Evolutionary conservation across 1,140 invertebrate genomes (phyloP), one percentile per base, ranked within the genome.

Genomic region (Archivesica marissinica): DNA sequence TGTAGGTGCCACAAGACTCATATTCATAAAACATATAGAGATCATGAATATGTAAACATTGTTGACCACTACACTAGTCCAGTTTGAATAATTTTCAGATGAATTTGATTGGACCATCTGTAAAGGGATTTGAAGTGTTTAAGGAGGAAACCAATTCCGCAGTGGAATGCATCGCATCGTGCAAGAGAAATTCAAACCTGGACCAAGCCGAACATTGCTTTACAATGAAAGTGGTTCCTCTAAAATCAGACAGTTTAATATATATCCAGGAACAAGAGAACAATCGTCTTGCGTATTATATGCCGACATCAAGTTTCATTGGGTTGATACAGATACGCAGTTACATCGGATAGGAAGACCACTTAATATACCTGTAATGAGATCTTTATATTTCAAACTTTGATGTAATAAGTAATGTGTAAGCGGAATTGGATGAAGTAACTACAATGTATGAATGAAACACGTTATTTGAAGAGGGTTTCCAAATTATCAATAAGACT

Each of bases 91-190:
- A 68, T 44, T 68, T 68, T 44, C 64, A 68, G 64, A 44, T 68
- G 64, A 68, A 68, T 44, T 68, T 68, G 39, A 23, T 44, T 23
- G 64, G 64, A 68, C 64, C 64, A 44, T 25, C 64, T 47, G 15
- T 68, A 2, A 47, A 23, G 13, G 64, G 64, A 25, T 44, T 68
- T 41, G 64, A 68, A 15, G 23, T 68, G 23, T 68, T 68, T 25
- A 44, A 11, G 23, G n/a, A 68, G 23, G 38, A 68, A 2, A 3
- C 25, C 28, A 41, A 47, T 68, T 44, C 15, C 25, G 17, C 64
- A 3, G 23, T 28, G 25, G 38, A 68, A 44, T 44, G n/a, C 38
- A 68, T 68, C 20, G 7, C 64, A 4, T 41, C 39, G 1, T 68
- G 64, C 64, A 68, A 68, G 39, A 68, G 64, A 44, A 68, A 68